A percentile compares a stretch with the other conserved stretches of the same genome.
Conservation (phyloP, 2,888 invertebrate species). For the Diarsia rubi region DNA sequence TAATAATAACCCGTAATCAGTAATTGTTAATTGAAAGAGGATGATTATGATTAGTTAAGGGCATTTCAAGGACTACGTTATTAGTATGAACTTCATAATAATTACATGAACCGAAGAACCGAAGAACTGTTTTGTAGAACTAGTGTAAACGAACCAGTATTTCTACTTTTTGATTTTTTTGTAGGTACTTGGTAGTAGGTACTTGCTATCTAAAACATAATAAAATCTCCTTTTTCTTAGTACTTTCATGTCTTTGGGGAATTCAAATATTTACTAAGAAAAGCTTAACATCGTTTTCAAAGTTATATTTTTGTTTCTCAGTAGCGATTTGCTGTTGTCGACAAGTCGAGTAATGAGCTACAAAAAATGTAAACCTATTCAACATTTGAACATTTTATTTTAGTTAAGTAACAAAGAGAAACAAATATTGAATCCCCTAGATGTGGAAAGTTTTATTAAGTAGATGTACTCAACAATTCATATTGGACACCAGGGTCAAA, state of each 20-base stretch:
- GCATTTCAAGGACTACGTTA: too few species aligned
- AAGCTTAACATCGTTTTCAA: background rate
- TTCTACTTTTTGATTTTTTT: background rate
- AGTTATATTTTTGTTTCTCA: constrained; percentile 36
- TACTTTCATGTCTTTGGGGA: background rate
- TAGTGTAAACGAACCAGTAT: background rate
- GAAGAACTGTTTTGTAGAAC: too few species aligned
- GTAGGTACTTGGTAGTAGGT: background rate
- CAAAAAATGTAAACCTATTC: background rate
- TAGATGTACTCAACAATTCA: constrained; percentile 7
- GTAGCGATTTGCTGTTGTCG: background rate
- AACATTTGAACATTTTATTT: background rate
- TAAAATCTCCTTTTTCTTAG: background rate
- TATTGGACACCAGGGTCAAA: background rate
- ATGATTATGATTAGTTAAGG: too few species aligned
- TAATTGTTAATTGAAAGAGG: too few species aligned
- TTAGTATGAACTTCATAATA: too few species aligned
- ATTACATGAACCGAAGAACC: too few species aligned
- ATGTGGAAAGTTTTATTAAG: background rate
- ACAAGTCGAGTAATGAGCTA: constrained; percentile 14
- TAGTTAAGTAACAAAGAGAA: constrained; percentile 4
- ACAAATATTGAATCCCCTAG: constrained; percentile 6
- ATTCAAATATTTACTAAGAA: constrained; percentile 16
- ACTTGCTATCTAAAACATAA: background rate
- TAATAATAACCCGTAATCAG: too few species aligned